Evolutionary conservation across 2,888 invertebrate genomes (phyloP).

Genomic region (Melangyna quadrimaculata): DNA sequence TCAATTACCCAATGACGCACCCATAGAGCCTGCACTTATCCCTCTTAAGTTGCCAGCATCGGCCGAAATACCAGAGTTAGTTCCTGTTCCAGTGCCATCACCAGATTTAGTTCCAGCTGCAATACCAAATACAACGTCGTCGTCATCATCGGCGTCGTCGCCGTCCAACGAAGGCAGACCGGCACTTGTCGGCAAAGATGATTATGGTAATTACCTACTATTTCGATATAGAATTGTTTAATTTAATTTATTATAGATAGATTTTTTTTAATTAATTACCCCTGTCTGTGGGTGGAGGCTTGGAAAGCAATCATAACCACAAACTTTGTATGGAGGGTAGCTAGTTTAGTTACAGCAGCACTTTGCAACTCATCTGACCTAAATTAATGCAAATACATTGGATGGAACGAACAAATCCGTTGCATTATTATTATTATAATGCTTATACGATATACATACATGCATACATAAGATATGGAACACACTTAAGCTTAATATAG

Average conservation of each 20-base stretch:
- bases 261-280: slow-evolving; percentile 8
- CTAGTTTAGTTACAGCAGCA: not conserved
- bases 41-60: slow-evolving; percentile 38
- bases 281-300: slow-evolving; percentile 23
- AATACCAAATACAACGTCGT: slow-evolving; percentile 25
- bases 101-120: slow-evolving; percentile 4
- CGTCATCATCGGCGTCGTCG: slow-evolving; percentile 1
- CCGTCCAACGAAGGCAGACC: slow-evolving; percentile 40
- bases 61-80: slow-evolving; percentile 7
- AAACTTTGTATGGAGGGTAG: not conserved
- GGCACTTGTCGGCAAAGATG: slow-evolving; percentile 50
- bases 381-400: slow-evolving; percentile 45
- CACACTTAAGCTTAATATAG: slow-evolving; percentile 27
- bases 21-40: slow-evolving; percentile 54
- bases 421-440: slow-evolving; percentile 49
- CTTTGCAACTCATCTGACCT: slow-evolving; percentile 38
- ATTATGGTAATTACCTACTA: slow-evolving; percentile 69
- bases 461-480: too few relatives aligned
- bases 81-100: slow-evolving; percentile 31
- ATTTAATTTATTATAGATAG: not conserved
- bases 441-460: too few relatives aligned
- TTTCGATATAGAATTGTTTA: slow-evolving; percentile 28
- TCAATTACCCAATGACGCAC: slow-evolving; percentile 68
- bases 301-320: slow-evolving; percentile 1
- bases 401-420: slow-evolving; percentile 41